phyloP scores from a whole-genome alignment of 2,113 vertebrate species.

The Sturnus vulgaris region DNA sequence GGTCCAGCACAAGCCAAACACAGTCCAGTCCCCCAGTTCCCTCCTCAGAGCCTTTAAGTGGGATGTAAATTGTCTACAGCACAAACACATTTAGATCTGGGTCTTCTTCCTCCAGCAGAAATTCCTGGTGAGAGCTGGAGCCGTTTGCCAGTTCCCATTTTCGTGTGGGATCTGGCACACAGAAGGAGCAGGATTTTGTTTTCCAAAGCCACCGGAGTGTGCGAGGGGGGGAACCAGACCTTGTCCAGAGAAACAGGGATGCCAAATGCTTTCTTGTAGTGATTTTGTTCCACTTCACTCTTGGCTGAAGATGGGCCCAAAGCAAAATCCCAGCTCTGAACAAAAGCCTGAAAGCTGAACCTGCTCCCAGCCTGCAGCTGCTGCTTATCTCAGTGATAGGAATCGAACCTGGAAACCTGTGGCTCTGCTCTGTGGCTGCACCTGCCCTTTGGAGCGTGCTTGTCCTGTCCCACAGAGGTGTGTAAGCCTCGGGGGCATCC shows the following conservation, averaged over 20 bases:
- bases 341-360: neutral
- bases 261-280: constrained; percentile 2
- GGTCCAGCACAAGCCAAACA: neutral
- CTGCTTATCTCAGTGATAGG: neutral
- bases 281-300: constrained; percentile 29
- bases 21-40: neutral
- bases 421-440: neutral
- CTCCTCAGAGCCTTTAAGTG: neutral
- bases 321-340: constrained; percentile 23
- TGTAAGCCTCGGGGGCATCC: neutral
- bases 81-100: neutral
- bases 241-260: neutral
- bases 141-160: neutral
- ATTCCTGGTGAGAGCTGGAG: neutral
- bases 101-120: neutral
- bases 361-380: neutral
- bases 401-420: neutral
- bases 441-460: neutral
- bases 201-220: neutral
- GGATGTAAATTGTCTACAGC: neutral
- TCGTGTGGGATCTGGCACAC: neutral
- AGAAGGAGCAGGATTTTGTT: neutral
- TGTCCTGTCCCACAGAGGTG: neutral
- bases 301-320: neutral
- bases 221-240: neutral